Percentiles rank a stretch among this genome's conserved stretches.
Evolutionary conservation across 2,888 invertebrate species (phyloP).

Genomic region (Mythimna ferrago): DNA sequence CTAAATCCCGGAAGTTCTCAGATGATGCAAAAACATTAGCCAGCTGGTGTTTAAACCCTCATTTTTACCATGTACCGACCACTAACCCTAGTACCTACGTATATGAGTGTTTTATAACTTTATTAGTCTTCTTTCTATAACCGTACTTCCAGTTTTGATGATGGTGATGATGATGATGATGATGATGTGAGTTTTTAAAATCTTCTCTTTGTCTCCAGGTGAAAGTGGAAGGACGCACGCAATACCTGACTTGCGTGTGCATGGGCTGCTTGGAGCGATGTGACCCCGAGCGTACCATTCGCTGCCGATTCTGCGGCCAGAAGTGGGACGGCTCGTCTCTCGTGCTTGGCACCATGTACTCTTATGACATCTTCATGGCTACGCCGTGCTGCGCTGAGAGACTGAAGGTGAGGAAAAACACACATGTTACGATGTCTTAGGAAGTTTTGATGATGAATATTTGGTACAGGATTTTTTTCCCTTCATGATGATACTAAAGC

Average conservation of each 20-base stretch:
- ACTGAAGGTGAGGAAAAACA: slow-evolving; percentile 92
- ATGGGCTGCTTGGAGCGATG: slow-evolving; percentile 98
- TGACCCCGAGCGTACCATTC: slow-evolving; percentile 93
- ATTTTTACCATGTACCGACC: neutral
- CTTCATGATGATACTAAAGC: slow-evolving; percentile 7
- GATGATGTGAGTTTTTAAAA: neutral
- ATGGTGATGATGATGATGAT: too few species aligned
- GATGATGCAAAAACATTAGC: neutral
- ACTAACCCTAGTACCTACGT: too few species aligned
- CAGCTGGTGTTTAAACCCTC: too few species aligned
- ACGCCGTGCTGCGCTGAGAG: slow-evolving; percentile 98
- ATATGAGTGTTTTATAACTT: too few species aligned
- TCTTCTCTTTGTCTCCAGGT: slow-evolving; percentile 91
- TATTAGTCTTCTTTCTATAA: neutral
- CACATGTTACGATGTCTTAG: neutral
- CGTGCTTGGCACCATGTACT: slow-evolving; percentile 99
- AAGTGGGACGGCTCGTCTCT: slow-evolving; percentile 98
- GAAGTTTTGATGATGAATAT: neutral
- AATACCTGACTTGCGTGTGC: slow-evolving; percentile 98
- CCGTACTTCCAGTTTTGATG: neutral
- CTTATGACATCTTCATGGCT: slow-evolving; percentile 99
- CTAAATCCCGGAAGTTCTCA: neutral
- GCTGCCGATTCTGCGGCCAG: slow-evolving; percentile 96
- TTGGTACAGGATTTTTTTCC: neutral
- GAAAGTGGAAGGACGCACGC: slow-evolving; percentile 96